Conservation (phyloP, 2,888 invertebrate species). For the Heliconius aoede region DNA sequence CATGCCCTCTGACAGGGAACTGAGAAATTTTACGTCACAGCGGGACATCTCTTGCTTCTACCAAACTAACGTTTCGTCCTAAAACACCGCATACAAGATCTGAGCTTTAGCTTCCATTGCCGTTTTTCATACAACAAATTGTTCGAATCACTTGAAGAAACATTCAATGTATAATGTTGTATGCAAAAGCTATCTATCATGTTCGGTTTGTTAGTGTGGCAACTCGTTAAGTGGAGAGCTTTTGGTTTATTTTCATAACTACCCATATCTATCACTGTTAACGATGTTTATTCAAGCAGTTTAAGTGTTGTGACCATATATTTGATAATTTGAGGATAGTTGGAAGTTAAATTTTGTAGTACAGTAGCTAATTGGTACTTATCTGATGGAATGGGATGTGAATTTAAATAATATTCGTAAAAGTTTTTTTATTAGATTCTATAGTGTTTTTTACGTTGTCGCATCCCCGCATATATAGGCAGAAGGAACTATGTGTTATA, state of each 20-base stretch:
- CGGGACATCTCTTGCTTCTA: constrained; percentile 71
- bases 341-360: neutral
- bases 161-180: constrained; percentile 53
- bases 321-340: constrained; percentile 23
- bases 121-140: constrained; percentile 43
- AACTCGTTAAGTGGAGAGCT: constrained; percentile 75
- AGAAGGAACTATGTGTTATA: no score
- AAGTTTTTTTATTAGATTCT: no score
- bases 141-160: constrained; percentile 12
- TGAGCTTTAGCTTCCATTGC: constrained; percentile 49
- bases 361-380: neutral
- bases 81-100: neutral
- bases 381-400: neutral
- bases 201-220: constrained; percentile 53
- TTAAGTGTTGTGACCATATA: constrained; percentile 60
- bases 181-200: constrained; percentile 1
- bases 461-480: no score
- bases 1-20: constrained; percentile 75
- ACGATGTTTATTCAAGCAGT: constrained; percentile 83
- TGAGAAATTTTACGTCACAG: constrained; percentile 81
- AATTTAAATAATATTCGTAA: neutral
- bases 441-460: no score
- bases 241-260: constrained; percentile 83
- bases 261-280: constrained; percentile 83
- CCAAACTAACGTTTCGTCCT: constrained; percentile 41